Evolutionary conservation across 2,888 invertebrate species (phyloP), one percentile per base, ranked within the genome.

Genomic region (Timema podura): DNA sequence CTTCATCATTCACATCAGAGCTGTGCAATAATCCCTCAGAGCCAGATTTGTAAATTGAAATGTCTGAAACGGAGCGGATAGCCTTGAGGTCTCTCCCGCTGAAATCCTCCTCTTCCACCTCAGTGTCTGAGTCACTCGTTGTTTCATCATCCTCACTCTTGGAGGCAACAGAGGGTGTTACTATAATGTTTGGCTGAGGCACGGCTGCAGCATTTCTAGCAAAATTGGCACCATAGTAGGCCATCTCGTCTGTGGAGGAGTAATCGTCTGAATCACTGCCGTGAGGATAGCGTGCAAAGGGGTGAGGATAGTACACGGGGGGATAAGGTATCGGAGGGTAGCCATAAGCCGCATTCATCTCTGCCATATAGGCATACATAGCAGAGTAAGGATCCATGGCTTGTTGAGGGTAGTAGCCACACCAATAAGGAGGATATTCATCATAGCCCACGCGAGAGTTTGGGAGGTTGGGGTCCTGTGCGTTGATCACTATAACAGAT

Each of bases 41-140:
- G 65, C 45, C 46, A 68, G 64, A 64, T 13, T 78, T 78, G 74
- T 81, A 86, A 44, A 84, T 77, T 68, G 83, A 83, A 11, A 86
- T 82, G 76, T 86, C 83, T 30, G 82, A 81, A 2, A 86, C 86
- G 0, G 86, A 86, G 73, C 81, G 82, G 51, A 85, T 84, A 5
- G 85, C 81, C 75, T 82, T 80, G 13, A 86, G 75, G 48, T 64
- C 65, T 5, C 65, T 68, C 71, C 76, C 75, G 7, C 73, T 71
- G 48, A 67, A 72, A 46, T 74, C 74, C 68, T 76, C 74, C 11
- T 75, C 77, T 72, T 80, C 79, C 47, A 79, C 78, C 73, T 80
- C 78, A 44, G 76, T 76, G 66, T 77, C 76, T 10, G 72, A 75
- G 64, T 76, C 76, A 64, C 66, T 67, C 11, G 64, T 69, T 30